Evolutionary conservation across 1,140 invertebrate species (phyloP), one percentile per base, ranked within the genome.

Genomic region (Drosophila novamexicana): DNA sequence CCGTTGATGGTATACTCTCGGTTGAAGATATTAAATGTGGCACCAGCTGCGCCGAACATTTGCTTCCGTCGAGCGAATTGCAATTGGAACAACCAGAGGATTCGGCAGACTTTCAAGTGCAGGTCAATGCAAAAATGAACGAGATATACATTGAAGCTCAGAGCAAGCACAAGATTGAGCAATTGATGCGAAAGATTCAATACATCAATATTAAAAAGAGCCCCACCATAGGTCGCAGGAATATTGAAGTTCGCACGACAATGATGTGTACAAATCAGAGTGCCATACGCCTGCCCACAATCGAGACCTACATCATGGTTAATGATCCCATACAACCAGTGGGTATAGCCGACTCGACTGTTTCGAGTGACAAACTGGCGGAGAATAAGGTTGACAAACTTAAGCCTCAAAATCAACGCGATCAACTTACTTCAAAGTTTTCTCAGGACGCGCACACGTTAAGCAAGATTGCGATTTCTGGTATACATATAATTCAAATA

Each of bases 131-230:
- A 8, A 97, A 98, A 91, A 93, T 98, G 91, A 98, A 97, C 44
- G 97, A 98, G 85, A 96, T 99, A 22, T 96, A 96, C 10, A 96
- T 99, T 79, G 96, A 98, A 83, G 97, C 98, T 10, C 96, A 97
- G 79, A 97, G 97, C 90, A 95, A 96, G 22, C 96, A 96, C 6
- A 97, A 98, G 90, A 95, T 99, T 52, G 97, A 99, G 92, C 96
- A 95, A 3, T 92, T 99, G 4, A 94, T 99, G 58, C 95, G 96
- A 16, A 96, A 97, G 86, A 95, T 99, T 67, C 97, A 97, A 16
- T 99, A 99, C 92, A 96, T 96, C 4, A 99, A 99, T 92, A 95
- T 95, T 1, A 94, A 98, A 57, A 95, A 96, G 74, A 98, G 96
- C 93, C 98, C 98, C 0, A 99, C 98, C 1, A 97, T 98, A 2